Percentiles rank a stretch among this genome's conserved stretches.
Conservation (phyloP, 2,888 invertebrate genomes). For the Morpho deidamia region DNA sequence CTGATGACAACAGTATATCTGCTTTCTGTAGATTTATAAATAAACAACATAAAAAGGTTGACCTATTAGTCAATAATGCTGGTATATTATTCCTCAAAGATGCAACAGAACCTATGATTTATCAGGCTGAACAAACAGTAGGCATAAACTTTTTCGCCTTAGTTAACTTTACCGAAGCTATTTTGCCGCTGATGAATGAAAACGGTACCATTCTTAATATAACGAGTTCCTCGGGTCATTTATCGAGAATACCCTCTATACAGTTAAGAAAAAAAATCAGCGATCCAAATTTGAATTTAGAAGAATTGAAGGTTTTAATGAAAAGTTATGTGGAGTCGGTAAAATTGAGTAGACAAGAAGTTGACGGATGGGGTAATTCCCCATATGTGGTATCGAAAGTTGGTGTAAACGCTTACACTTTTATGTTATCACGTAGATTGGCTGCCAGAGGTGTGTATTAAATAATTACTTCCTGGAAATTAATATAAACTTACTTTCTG, state of each 20-base stretch:
- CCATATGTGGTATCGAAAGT: conserved; percentile 87
- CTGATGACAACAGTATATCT: conserved; percentile 75
- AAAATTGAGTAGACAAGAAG: conserved; percentile 38
- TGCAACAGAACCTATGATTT: conserved; percentile 44
- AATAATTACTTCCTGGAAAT: not conserved
- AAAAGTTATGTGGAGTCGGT: conserved; percentile 80
- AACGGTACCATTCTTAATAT: conserved; percentile 86
- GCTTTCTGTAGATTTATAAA: conserved; percentile 74
- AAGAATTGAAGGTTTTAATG: conserved; percentile 77
- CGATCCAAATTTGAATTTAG: conserved; percentile 68
- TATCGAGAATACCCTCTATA: conserved; percentile 78
- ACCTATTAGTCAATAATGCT: conserved; percentile 87
- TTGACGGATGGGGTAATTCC: conserved; percentile 78
- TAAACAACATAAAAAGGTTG: conserved; percentile 79
- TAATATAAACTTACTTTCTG: too few species aligned
- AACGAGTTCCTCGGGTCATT: conserved; percentile 83
- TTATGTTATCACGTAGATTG: conserved; percentile 79
- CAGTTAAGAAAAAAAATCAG: conserved; percentile 67
- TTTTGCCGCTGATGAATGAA: conserved; percentile 82
- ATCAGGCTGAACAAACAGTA: conserved; percentile 56
- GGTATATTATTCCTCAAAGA: conserved; percentile 68
- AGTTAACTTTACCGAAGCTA: conserved; percentile 68
- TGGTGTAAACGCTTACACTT: conserved; percentile 83
- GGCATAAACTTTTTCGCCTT: conserved; percentile 53
- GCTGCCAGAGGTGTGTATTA: conserved; percentile 40